These are phyloP conservation scores for Mythimna impura DNA, from an alignment of 2,888 invertebrate genomes.

Conservation along the genomic window DNA sequence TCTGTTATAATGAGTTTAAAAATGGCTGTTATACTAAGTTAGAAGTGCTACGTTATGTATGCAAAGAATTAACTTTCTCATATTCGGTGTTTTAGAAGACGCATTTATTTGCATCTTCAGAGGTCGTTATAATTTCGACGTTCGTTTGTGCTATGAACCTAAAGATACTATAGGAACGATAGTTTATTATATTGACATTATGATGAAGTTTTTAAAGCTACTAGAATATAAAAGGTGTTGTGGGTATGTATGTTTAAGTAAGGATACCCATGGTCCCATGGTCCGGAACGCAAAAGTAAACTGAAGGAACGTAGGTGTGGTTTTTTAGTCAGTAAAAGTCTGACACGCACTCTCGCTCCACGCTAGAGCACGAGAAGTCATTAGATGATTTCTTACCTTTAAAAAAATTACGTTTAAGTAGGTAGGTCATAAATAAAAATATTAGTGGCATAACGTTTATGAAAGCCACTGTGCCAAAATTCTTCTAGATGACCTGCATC, in stretches of 20 bases:
- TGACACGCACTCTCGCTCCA: too few relatives aligned
- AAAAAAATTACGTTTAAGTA: not conserved
- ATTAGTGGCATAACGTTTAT: not conserved
- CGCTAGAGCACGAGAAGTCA: too few relatives aligned
- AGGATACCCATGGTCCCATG: too few relatives aligned
- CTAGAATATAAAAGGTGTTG: not conserved
- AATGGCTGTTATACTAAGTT: slow-evolving; percentile 18
- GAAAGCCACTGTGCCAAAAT: not conserved
- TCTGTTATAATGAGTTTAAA: slow-evolving; percentile 46
- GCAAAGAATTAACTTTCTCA: slow-evolving; percentile 48
- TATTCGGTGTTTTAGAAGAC: slow-evolving; percentile 2
- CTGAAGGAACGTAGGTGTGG: too few relatives aligned
- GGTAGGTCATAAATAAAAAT: slow-evolving; percentile 2
- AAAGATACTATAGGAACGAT: not conserved
- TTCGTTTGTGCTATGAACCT: not conserved
- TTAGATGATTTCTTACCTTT: too few relatives aligned
- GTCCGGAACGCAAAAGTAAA: too few relatives aligned
- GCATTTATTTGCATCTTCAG: not conserved
- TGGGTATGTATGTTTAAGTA: too few relatives aligned
- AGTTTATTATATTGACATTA: too few relatives aligned
- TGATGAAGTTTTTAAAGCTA: not conserved
- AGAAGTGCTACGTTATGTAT: slow-evolving; percentile 40
- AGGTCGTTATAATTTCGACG: not conserved
- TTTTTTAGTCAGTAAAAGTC: too few relatives aligned
- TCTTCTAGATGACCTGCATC: not conserved